Evolutionary conservation across 2,797 vertebrate genomes (phyloP).

Genomic region (Vespertilio murinus): DNA sequence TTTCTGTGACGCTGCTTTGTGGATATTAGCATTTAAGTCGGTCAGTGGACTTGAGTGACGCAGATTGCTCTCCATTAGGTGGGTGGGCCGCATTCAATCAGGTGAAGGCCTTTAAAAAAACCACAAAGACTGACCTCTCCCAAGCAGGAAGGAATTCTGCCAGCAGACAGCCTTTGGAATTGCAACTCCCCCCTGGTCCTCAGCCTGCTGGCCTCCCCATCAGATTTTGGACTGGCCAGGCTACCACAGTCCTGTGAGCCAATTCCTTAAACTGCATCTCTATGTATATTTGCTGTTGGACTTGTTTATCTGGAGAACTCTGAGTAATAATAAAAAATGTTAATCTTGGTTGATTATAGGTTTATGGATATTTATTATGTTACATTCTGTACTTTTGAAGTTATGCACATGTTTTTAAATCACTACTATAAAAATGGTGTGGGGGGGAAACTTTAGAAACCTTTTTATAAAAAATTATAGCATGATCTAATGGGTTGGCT

Average conservation of each 20-base stretch:
- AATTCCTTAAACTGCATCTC: not conserved
- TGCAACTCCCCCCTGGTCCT: not conserved
- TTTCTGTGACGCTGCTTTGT: slow-evolving; percentile 18
- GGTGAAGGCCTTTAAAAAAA: not conserved
- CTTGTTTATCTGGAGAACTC: not conserved
- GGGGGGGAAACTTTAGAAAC: not conserved
- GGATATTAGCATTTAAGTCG: not conserved
- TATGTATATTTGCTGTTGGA: not conserved
- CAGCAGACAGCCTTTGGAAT: not conserved
- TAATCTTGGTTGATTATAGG: not conserved
- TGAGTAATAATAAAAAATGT: not conserved
- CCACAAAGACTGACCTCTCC: not conserved
- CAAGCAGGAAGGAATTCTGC: not conserved
- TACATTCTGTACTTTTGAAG: not conserved
- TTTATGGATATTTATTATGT: not conserved
- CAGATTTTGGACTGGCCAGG: not conserved
- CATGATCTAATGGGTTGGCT: not conserved
- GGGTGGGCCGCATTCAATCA: not conserved
- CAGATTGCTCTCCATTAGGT: not conserved
- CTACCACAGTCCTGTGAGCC: not conserved
- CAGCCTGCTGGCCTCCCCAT: not conserved
- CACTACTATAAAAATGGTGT: not conserved
- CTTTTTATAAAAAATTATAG: not conserved
- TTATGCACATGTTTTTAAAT: not conserved
- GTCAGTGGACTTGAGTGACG: not conserved